A percentile compares a stretch with the other conserved stretches of the same genome.
These are phyloP conservation scores for Neosilurus mollespiculum DNA, from an alignment of 2,797 vertebrate genomes.

Conservation along the genomic window DNA sequence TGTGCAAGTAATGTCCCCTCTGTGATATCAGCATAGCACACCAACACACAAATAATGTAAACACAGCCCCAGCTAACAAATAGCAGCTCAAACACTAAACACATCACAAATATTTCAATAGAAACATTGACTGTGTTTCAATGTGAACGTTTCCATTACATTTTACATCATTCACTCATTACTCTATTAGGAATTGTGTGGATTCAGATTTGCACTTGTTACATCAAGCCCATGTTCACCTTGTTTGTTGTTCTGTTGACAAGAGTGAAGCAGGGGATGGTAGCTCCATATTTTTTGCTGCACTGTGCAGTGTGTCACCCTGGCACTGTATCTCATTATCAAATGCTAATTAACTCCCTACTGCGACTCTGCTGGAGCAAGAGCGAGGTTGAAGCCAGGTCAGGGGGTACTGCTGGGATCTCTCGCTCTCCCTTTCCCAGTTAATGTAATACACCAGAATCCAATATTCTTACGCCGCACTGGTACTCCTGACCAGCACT, in stretches of 20 bases:
- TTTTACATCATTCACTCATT: not conserved
- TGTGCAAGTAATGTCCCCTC: not conserved
- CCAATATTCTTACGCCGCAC: not conserved
- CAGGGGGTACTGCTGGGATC: constrained; percentile 45
- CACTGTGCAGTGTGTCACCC: constrained; percentile 40
- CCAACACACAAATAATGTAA: not conserved
- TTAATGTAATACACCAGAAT: constrained; percentile 2
- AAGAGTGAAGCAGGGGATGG: constrained; percentile 31
- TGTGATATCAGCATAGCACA: not conserved
- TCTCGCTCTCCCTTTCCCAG: constrained; percentile 14
- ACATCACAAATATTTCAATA: not conserved
- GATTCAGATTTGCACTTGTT: constrained; percentile 5
- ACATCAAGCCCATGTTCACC: constrained; percentile 14
- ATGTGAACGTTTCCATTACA: not conserved
- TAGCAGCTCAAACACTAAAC: not conserved
- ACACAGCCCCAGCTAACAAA: not conserved
- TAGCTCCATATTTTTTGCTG: constrained; percentile 17
- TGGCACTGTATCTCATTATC: constrained; percentile 56
- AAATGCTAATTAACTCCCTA: constrained; percentile 58
- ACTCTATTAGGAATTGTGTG: not conserved
- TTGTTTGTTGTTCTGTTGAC: constrained; percentile 48
- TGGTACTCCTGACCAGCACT: not conserved
- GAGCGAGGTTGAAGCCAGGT: constrained; percentile 47
- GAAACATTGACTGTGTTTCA: not conserved
- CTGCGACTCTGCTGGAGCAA: constrained; percentile 49